These are phyloP conservation scores for Hydropsyche tenuis DNA, from an alignment of 1,140 invertebrate species.

Conservation along the genomic window DNA sequence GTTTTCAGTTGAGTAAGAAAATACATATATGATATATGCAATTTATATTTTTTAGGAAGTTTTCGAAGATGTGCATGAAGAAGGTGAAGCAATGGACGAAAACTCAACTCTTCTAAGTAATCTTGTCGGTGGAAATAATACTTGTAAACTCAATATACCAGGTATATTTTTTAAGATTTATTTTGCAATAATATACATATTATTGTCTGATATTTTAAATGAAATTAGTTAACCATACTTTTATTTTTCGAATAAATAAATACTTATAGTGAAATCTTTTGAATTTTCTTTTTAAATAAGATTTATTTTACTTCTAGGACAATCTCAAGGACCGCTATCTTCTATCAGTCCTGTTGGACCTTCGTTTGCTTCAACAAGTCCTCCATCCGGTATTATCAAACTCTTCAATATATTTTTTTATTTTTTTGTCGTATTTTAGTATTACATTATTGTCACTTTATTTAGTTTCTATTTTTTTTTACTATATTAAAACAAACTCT, in stretches of 20 bases:
- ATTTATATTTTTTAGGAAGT: conserved; percentile 40
- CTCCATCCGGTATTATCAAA: conserved; percentile 61
- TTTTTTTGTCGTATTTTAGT: conserved; percentile 4
- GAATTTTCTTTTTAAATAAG: background rate
- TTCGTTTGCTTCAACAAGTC: conserved; percentile 65
- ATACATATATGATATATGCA: too few species aligned
- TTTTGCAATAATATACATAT: conserved; percentile 13
- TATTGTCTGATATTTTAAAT: background rate
- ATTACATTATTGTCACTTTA: too few species aligned
- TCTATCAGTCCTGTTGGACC: conserved; percentile 46
- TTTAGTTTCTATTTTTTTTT: too few species aligned
- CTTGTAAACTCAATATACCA: conserved; percentile 56
- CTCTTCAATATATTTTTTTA: conserved; percentile 9
- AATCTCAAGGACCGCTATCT: conserved; percentile 21
- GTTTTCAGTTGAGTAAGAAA: too few species aligned
- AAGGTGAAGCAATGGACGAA: conserved; percentile 81
- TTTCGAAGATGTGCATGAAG: conserved; percentile 57
- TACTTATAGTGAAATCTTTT: background rate
- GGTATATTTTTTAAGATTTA: conserved; percentile 52
- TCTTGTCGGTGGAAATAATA: conserved; percentile 53
- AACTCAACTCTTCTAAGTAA: conserved; percentile 79
- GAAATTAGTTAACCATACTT: too few species aligned
- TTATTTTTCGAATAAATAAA: background rate
- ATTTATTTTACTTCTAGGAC: background rate
- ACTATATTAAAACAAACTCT: too few species aligned